Base-by-base conservation (phyloP, 2,888 invertebrate genomes). In the Pristionchus entomophagus region DNA sequence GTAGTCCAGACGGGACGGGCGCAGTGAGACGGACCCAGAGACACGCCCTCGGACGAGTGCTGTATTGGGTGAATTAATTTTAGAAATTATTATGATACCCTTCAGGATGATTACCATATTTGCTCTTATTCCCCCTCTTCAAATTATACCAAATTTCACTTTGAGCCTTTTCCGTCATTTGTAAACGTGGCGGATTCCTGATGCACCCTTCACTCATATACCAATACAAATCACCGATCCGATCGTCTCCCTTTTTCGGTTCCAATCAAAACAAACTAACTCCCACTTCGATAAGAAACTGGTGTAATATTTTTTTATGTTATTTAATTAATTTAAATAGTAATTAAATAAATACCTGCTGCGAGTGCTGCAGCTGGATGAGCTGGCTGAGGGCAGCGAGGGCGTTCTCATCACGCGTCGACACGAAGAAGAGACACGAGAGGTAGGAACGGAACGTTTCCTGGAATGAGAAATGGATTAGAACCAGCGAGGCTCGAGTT, bases 381-480 rank as follows among this genome's bases (percentile, higher is more conserved):
- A 98, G 95, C 89, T 96, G 95, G 92, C 96, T 96, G 91, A 98
- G 96, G 88, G 96, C 96, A 89, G 97, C 97, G 87, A 97, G 94
- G 10, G 97, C 96, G 95, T 95, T 94, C 49, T 94, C 92, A 89
- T 95, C 95, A 65, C 92, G 92, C 4, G 95, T 95, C 19, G 95
- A 95, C 49, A 95, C 95, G 22, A 95, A 95, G 92, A 95, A 94
- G 85, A 95, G 92, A 92, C 95, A 95, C 26, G 94, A 94, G 17
- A 95, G 89, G 90, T 94, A 95, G 84, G 94, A 94, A 73, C 94
- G 96, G 0, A 97, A 96, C 93, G 97, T 99, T 94, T 99, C 99
- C 95, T 99, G 98, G 3, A 35, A 51, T 22, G 32, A 29, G 12
- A 32, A 62, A 12, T 62, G n/a, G n/a, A n/a, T 19, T 32, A 62